phyloP scores from a whole-genome alignment of 2,113 vertebrate species.

The Pollimyrus isidori region DNA sequence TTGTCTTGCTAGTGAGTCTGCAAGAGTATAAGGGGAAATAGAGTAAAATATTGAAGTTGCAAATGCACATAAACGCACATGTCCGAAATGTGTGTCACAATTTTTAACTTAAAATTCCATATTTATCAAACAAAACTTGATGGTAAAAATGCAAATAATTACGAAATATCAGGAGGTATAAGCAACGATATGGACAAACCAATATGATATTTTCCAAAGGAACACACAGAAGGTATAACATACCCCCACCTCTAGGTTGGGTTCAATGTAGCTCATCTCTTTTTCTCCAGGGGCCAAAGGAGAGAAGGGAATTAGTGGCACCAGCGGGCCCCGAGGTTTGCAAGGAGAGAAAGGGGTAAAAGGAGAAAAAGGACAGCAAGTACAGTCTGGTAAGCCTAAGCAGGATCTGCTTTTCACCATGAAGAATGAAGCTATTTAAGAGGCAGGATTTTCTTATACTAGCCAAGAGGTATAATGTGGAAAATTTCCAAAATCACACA shows the following conservation, averaged over 20 bases:
- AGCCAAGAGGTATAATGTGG: neutral
- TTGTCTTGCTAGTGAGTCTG: neutral
- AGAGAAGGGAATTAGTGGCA: neutral
- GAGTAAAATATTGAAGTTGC: neutral
- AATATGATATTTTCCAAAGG: neutral
- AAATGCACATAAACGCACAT: no score
- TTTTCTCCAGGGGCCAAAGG: constrained; percentile 4
- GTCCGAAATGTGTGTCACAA: neutral
- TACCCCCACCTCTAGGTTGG: neutral
- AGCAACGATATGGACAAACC: neutral
- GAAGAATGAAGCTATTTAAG: neutral
- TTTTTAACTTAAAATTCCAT: no score
- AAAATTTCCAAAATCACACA: neutral
- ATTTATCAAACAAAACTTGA: no score
- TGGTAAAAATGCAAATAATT: no score
- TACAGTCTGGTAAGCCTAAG: neutral
- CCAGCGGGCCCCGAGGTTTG: neutral
- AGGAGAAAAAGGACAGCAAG: constrained; percentile 21
- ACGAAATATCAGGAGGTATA: no score
- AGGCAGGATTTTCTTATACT: neutral
- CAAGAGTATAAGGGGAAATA: neutral
- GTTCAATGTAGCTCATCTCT: neutral
- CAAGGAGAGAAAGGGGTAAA: constrained; percentile 13
- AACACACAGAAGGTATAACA: neutral
- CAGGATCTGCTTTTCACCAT: neutral